Evolutionary conservation across 2,797 vertebrate genomes (phyloP).

Genomic region (Eulemur albifrons): DNA sequence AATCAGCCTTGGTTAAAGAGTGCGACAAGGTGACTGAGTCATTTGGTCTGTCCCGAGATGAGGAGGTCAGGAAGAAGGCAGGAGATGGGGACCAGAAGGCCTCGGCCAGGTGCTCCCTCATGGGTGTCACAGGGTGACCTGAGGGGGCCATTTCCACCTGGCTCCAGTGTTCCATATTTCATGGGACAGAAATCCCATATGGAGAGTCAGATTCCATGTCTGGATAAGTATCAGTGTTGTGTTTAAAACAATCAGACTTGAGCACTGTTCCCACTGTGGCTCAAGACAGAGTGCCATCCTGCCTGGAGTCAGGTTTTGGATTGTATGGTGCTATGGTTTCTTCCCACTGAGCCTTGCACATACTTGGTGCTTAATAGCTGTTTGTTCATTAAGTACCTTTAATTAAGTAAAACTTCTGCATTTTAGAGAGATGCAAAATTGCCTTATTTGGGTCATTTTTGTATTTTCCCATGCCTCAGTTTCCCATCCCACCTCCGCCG

Average conservation of each 20-base stretch:
- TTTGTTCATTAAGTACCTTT: background rate
- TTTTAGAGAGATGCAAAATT: background rate
- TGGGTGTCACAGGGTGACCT: fast-evolving
- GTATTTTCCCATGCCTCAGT: background rate
- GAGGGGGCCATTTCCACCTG: background rate
- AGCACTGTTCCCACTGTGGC: background rate
- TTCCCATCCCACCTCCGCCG: background rate
- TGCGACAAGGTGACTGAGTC: background rate
- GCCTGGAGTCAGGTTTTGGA: background rate
- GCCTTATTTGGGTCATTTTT: background rate
- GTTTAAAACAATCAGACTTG: background rate
- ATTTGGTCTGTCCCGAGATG: background rate
- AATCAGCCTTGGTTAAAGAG: background rate
- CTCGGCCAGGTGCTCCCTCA: background rate
- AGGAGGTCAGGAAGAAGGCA: background rate
- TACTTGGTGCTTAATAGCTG: background rate
- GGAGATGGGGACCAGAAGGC: background rate
- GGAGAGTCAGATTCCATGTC: background rate
- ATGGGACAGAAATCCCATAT: background rate
- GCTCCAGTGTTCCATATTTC: background rate
- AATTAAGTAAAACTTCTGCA: background rate
- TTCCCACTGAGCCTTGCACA: background rate
- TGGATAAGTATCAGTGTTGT: background rate
- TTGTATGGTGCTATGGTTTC: too few relatives aligned
- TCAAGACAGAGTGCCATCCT: background rate